Evolutionary conservation across 2,888 invertebrate species (phyloP).

Genomic region (Osmoderma eremita): DNA sequence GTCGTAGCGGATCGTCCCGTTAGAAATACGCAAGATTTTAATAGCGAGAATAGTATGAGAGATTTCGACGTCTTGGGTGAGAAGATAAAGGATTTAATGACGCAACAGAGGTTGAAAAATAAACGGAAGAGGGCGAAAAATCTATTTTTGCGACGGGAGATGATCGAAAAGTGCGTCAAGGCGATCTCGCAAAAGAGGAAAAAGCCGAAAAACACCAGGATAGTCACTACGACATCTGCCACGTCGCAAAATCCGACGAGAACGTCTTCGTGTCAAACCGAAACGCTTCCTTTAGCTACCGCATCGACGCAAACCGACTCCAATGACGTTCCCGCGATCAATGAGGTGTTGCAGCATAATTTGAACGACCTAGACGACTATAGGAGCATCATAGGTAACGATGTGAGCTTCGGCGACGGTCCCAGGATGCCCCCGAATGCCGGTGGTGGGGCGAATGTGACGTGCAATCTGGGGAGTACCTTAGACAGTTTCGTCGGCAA

Average conservation of each 20-base stretch:
- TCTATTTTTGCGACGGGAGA: slow-evolving; percentile 16
- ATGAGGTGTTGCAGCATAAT: not conserved
- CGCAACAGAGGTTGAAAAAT: not conserved
- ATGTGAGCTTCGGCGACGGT: slow-evolving; percentile 29
- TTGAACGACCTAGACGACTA: not conserved
- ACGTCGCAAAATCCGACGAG: not conserved
- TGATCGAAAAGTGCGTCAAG: slow-evolving; percentile 23
- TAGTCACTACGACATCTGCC: not conserved
- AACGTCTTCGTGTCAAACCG: slow-evolving; percentile 13
- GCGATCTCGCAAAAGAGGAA: slow-evolving; percentile 1
- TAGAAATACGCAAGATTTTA: too few relatives aligned
- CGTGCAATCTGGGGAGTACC: slow-evolving; percentile 19
- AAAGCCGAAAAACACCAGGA: not conserved
- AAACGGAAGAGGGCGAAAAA: not conserved
- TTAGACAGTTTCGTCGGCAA: not conserved
- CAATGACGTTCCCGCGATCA: not conserved
- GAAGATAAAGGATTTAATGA: not conserved
- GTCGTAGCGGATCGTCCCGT: not conserved
- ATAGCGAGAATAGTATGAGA: not conserved
- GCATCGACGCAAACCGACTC: slow-evolving; percentile 28
- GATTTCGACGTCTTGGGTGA: not conserved
- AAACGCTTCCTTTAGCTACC: not conserved
- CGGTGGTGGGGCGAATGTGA: slow-evolving; percentile 6
- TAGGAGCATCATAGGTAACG: not conserved
- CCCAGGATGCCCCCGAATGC: slow-evolving; percentile 1